Base-by-base conservation (phyloP, 2,113 vertebrate species). In the Delphinapterus leucas region DNA sequence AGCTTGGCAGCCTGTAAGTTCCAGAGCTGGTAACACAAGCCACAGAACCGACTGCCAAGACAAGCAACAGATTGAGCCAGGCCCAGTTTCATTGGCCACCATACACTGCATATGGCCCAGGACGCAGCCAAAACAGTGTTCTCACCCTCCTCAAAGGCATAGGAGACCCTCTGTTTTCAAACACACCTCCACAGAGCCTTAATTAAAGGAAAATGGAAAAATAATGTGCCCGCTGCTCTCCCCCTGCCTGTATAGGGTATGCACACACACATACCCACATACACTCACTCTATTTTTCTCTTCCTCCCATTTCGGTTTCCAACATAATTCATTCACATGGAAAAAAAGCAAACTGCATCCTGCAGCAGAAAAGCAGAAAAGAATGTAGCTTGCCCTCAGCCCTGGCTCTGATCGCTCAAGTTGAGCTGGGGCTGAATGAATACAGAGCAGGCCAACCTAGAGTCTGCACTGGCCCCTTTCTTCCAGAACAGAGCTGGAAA, bases 81-180 rank as follows among this genome's bases (percentile, higher is more conserved):
- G 97, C 98, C 98, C 97, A 47, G 20, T 98, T 99, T 99, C 99
- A 99, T 99, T 99, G 99, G 98, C 96, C 98, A 99, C 98, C 98
- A 98, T 98, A 98, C 93, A 15, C 98, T 99, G 98, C 99, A 99
- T 98, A 99, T 98, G 98, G 99, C 98, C 98, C 98, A 92, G 98
- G 98, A 98, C 97, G 98, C 98, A 98, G 99, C 98, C 98, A 98
- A 98, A 98, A 97, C 97, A 98, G 98, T 98, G 98, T 98, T 99
- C 99, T 99, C 99, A 98, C 99, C 98, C 99, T 98, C 98, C 98
- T 99, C 98, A 98, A 98, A 98, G 98, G 98, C 98, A 99, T 98
- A 99, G 99, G 98, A 99, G 98, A 98, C 98, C 98, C 98, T 99
- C 98, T 99, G 99, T 99, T 99, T 99, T 98, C 98, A 99, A 99